Base-by-base conservation (phyloP, 2,888 invertebrate species). In the Drosophila demipolita region DNA sequence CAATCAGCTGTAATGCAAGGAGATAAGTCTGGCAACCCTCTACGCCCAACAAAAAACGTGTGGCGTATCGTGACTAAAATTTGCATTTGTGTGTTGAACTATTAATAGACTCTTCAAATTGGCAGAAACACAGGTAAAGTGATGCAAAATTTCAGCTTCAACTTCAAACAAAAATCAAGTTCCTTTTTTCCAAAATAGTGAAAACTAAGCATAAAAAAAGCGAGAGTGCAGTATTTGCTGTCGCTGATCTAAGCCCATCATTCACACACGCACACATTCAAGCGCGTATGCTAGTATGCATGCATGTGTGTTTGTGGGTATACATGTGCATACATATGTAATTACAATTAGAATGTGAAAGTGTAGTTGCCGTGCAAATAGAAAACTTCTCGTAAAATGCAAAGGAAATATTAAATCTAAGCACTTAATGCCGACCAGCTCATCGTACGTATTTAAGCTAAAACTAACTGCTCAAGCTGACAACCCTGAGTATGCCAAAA, bases 201-300 rank as follows among this genome's bases (percentile, higher is more conserved):
- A 54, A 29, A n/a, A 45, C n/a, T 33, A 54, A 15, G 54, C 15
- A 26, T 4, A 9, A 26, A 48, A 48, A 23, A 57, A 53, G 55
- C 55, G 55, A 66, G 33, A 57, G 60, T 64, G 54, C 45, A 67
- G 20, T 50, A 67, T 54, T 70, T 53, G 60, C 65, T 80, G 80
- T 72, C 75, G 89, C 89, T 84, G 83, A 89, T 78, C 83, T 89
- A 84, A 84, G 87, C 82, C 69, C 62, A 65, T 64, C 67, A 69
- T 66, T 53, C 73, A 59, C 64, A 62, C 45, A 29, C 66, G 45
- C 42, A 53, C 55, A 36, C 61, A 62, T 23, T 38, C 26, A 72
- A 35, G 59, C 52, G 52, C 55, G 29, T 70, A 45, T 52, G 57
- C 29, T 59, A 50, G 36, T 32, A 38, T 72, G 50, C 29, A 42